phyloP scores from a whole-genome alignment of 2,113 vertebrate species.

The Gambusia holbrooki region DNA sequence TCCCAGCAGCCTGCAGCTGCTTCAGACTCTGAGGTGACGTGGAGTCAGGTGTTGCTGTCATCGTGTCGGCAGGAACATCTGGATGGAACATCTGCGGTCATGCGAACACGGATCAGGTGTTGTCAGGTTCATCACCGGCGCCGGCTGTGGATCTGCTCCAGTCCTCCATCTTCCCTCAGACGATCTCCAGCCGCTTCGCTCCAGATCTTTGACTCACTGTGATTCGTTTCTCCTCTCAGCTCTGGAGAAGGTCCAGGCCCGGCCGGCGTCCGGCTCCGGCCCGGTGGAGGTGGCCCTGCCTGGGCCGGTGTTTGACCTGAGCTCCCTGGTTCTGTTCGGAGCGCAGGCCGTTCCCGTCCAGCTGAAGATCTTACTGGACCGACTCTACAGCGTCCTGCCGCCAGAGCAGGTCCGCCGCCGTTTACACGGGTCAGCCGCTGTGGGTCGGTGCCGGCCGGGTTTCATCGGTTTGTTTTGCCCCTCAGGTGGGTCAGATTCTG shows the following conservation, averaged over 20 bases:
- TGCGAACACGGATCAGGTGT: neutral
- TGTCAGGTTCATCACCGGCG: neutral
- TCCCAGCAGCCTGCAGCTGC: slow-evolving; percentile 29
- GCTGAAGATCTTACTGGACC: slow-evolving; percentile 93
- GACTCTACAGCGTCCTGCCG: slow-evolving; percentile 89
- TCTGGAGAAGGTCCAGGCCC: slow-evolving; percentile 86
- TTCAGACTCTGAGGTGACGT: slow-evolving; percentile 41
- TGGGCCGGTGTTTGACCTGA: slow-evolving; percentile 92
- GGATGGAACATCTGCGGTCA: slow-evolving; percentile 49
- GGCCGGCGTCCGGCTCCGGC: slow-evolving; percentile 82
- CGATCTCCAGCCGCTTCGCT: no score
- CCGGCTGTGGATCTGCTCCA: neutral
- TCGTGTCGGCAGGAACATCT: slow-evolving; percentile 57
- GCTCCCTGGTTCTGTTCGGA: slow-evolving; percentile 91
- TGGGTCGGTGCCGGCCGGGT: no score
- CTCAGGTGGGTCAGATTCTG: slow-evolving; percentile 60
- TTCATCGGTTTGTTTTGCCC: neutral
- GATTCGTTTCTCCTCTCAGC: slow-evolving; percentile 21
- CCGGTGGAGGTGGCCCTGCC: slow-evolving; percentile 94
- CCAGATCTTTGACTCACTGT: neutral
- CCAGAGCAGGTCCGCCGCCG: slow-evolving; percentile 47
- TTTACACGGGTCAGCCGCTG: neutral
- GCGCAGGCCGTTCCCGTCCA: slow-evolving; percentile 90
- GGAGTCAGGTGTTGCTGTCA: slow-evolving; percentile 64
- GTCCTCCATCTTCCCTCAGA: no score